Base-by-base conservation (phyloP, 2,888 invertebrate genomes). In the Orthonevra nobilis region DNA sequence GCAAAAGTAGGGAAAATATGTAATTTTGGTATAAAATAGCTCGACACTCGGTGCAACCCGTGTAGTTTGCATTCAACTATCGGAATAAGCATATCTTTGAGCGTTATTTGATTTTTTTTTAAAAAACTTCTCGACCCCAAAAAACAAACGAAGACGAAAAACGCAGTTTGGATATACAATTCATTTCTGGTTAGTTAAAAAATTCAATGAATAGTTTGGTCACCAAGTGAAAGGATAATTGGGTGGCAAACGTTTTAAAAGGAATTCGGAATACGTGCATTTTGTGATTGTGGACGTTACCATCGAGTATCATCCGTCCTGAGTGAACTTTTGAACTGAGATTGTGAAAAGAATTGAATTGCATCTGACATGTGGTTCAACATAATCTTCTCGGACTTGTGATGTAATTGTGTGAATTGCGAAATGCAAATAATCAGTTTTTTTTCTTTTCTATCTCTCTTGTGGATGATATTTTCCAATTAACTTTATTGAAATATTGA, bases 21-120 rank as follows among this genome's bases (percentile, higher is more conserved):
- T 73, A 73, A 58, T 77, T 84, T 85, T 81, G 75, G 86, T 87
- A 87, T 87, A 87, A 88, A 87, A 87, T 82, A 85, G 86, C 84
- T 85, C 83, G 86, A 79, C 83, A 81, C 82, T 83, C 82, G 83
- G 83, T 69, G 64, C 81, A 82, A 83, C 84, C 86, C 83, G 63
- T 73, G 84, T 86, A 87, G 87, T 87, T 86, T 85, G 84, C 84
- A 86, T 85, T 86, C 83, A 84, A 83, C 85, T 83, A 69, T 69
- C 73, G 81, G 74, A 68, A 73, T 79, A 73, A 40, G 44, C 60
- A 50, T 73, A 73, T 58, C 79, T 68, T 46, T 30, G 52, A 61
- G 60, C 17, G 44, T 60, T 64, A 10, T 46, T 15, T 36, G 48
- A 34, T 34, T 5, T 38, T 44, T 44, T 14, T 26, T 50, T 64